Conservation (phyloP, 2,797 vertebrate genomes). For the Pygocentrus nattereri region DNA sequence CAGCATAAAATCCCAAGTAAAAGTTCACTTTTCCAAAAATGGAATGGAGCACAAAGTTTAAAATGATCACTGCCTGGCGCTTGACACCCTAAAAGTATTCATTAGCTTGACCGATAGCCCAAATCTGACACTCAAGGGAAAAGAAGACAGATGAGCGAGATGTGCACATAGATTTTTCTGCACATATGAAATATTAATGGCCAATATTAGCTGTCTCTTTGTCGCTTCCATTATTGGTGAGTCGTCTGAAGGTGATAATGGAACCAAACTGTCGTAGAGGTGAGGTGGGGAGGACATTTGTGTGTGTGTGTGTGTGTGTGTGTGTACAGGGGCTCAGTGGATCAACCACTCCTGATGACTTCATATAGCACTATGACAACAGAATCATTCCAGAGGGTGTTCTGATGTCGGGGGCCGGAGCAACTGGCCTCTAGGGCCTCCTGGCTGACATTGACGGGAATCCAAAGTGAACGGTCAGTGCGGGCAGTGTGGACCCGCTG, state of each 20-base stretch:
- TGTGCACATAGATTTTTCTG: slow-evolving; percentile 68
- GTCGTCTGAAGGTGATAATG: slow-evolving; percentile 88
- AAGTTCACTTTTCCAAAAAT: slow-evolving; percentile 29
- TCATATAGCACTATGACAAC: slow-evolving; percentile 52
- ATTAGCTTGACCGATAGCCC: slow-evolving; percentile 36
- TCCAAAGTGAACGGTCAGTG: slow-evolving; percentile 52
- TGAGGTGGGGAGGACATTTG: slow-evolving; percentile 12
- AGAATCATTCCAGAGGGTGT: slow-evolving; percentile 21
- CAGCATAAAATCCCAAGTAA: neutral
- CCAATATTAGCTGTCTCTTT: slow-evolving; percentile 91
- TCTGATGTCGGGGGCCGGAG: neutral
- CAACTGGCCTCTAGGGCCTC: slow-evolving; percentile 14
- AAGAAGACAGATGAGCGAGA: slow-evolving; percentile 54
- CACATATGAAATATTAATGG: slow-evolving; percentile 95
- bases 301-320: slow-evolving; percentile 36
- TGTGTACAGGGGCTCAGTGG: neutral
- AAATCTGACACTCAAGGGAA: slow-evolving; percentile 33
- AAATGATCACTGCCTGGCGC: slow-evolving; percentile 2
- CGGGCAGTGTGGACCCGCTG: slow-evolving; percentile 7
- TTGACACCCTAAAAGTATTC: neutral
- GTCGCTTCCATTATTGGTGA: slow-evolving; percentile 88
- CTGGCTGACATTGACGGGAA: slow-evolving; percentile 48
- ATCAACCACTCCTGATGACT: slow-evolving; percentile 47
- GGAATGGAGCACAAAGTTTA: neutral
- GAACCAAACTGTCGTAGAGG: slow-evolving; percentile 67